phyloP scores from a whole-genome alignment of 2,113 vertebrate genomes.

The Neotoma lepida region DNA sequence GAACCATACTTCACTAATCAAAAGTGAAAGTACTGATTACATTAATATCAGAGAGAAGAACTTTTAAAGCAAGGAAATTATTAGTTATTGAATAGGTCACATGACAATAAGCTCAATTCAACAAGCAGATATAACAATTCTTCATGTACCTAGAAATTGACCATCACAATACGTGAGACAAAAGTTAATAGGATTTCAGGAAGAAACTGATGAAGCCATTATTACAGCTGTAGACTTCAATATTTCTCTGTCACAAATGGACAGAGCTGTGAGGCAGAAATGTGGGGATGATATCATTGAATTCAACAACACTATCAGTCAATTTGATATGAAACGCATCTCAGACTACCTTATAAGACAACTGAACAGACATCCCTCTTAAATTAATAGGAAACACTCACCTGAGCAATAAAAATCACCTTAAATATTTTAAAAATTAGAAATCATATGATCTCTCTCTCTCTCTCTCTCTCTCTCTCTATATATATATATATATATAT shows the following conservation, averaged over 20 bases:
- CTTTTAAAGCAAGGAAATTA: background rate
- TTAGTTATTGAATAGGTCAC: background rate
- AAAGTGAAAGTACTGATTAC: background rate
- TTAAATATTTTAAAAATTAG: background rate
- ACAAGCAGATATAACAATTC: background rate
- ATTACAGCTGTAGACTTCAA: background rate
- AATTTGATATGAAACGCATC: background rate
- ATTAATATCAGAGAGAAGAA: background rate
- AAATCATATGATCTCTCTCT: background rate
- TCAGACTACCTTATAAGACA: background rate
- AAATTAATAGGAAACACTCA: background rate
- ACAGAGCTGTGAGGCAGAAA: background rate
- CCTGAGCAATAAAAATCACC: background rate
- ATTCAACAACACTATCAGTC: background rate
- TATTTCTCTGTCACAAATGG: background rate
- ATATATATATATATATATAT: too few relatives aligned
- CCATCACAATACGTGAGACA: background rate
- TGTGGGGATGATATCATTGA: background rate
- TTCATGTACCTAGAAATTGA: background rate
- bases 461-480: too few relatives aligned
- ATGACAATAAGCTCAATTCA: background rate
- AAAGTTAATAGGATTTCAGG: background rate
- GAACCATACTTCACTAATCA: background rate
- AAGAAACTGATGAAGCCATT: background rate
- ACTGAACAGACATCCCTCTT: background rate